Percentiles rank a stretch among this genome's conserved stretches.
phyloP scores from a whole-genome alignment of 2,113 vertebrate genomes.

The Circaetus cinerascens region DNA sequence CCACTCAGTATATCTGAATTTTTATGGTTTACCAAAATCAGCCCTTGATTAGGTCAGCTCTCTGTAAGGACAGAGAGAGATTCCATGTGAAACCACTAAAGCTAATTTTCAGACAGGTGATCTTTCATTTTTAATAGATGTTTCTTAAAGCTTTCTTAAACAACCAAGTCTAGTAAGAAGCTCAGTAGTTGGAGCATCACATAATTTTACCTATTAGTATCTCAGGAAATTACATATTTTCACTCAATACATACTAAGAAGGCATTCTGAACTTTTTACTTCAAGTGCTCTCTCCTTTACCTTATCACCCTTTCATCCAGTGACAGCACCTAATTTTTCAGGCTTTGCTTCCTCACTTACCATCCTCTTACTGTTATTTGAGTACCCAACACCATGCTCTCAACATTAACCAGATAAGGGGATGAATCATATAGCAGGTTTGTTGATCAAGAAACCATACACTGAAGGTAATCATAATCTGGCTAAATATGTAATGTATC shows the following conservation, averaged over 20 bases:
- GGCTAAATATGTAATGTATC: neutral
- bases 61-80: neutral
- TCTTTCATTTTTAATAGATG: neutral
- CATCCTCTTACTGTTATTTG: neutral
- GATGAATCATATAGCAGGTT: neutral
- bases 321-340: neutral
- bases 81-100: neutral
- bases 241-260: neutral
- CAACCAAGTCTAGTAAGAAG: neutral
- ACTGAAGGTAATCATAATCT: conserved; percentile 5
- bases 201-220: neutral
- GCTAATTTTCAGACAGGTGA: neutral
- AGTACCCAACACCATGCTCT: neutral
- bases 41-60: neutral
- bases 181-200: neutral
- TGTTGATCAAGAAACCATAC: neutral
- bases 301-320: neutral
- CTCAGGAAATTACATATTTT: neutral
- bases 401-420: neutral
- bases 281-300: neutral
- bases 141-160: neutral
- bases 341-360: neutral
- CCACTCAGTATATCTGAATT: neutral
- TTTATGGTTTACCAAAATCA: neutral
- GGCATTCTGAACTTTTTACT: neutral